Base-by-base conservation (phyloP, 2,888 invertebrate genomes). In the Scaptomyza cyrtandrae region DNA sequence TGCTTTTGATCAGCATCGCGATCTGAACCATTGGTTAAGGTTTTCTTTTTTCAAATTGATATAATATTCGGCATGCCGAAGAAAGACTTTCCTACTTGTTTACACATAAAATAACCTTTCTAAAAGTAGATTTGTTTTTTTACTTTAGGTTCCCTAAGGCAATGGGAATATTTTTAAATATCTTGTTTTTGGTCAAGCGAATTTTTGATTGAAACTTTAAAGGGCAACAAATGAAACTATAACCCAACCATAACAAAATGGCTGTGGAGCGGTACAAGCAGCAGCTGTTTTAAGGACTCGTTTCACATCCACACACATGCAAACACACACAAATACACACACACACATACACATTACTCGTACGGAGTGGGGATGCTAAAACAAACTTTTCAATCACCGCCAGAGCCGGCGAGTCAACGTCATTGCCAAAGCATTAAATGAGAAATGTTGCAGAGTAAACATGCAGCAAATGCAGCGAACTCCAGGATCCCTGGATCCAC, bases 361-460 rank as follows among this genome's bases (percentile, higher is more conserved):
- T 9, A 10, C 10, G 16, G 41, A 16, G 41, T 41, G 52, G 43
- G 65, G 52, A 62, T 46, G 63, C 69, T 65, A 74, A 72, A 78
- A 70, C 66, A 81, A 82, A 81, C 81, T 81, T 81, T 82, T 84
- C 81, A 82, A 82, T 82, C 81, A 84, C 74, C 85, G 78, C 78
- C 81, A 85, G 74, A 64, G 62, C 61, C 70, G 69, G 72, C 75
- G 71, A 71, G 71, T 67, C 64, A 66, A 75, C 78, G 76, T 75
- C 80, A 80, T 80, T 83, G 83, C 83, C 80, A 75, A 70, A 63
- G 81, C 74, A 85, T 81, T 81, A 85, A 82, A 82, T 85, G 86
- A 78, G 71, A 80, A 85, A 79, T 85, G 80, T 78, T 61, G 80
- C 75, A 78, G 73, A 75, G 86, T 68, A 75, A 82, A 86, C 78